phyloP scores from a whole-genome alignment of 1,140 invertebrate genomes.

The Cyrtorhinus lividipennis region DNA sequence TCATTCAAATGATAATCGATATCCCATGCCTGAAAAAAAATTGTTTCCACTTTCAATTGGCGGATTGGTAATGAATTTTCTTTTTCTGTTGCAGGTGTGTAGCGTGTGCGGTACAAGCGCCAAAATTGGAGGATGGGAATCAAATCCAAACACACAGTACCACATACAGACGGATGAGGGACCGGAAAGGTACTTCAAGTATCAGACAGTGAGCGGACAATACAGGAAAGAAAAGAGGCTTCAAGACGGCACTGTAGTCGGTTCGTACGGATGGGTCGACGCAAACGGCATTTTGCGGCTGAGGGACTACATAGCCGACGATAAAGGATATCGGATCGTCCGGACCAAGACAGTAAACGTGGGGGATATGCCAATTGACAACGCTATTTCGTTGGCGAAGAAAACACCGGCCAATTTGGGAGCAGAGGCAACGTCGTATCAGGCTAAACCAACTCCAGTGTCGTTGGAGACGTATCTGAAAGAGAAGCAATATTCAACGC shows the following conservation, averaged over 20 bases:
- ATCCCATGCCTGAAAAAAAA: background rate
- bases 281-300: constrained; percentile 61
- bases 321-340: constrained; percentile 59
- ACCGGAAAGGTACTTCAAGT: constrained; percentile 67
- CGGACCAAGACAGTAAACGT: constrained; percentile 62
- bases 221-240: constrained; percentile 72
- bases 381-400: constrained; percentile 54
- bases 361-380: constrained; percentile 48
- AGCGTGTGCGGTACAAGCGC: constrained; percentile 22
- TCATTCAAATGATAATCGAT: too few relatives aligned
- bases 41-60: background rate
- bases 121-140: constrained; percentile 37
- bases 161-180: constrained; percentile 86
- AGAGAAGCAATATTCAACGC: background rate
- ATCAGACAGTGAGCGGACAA: constrained; percentile 74
- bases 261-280: constrained; percentile 68
- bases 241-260: constrained; percentile 50
- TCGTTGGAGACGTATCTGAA: constrained; percentile 12
- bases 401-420: constrained; percentile 6
- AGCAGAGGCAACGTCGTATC: background rate
- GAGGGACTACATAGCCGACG: constrained; percentile 74
- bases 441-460: background rate
- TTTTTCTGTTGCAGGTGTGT: constrained; percentile 24
- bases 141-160: constrained; percentile 50
- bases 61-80: background rate